Conservation (phyloP, 2,888 invertebrate species). For the Nemurella pictetii region DNA sequence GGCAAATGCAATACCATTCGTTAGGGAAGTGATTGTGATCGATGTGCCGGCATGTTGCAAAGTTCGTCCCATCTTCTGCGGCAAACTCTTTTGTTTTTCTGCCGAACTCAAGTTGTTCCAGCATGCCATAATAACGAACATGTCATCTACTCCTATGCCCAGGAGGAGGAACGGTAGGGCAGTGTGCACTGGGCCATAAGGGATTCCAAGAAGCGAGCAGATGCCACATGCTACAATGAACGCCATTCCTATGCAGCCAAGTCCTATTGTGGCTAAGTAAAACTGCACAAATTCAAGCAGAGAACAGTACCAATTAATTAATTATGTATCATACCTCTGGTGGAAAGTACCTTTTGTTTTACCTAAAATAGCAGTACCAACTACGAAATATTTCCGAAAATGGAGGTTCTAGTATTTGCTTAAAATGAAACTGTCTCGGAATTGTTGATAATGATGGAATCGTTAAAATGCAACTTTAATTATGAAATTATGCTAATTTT, state of each 20-base stretch:
- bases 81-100: conserved; percentile 57
- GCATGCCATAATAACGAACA: conserved; percentile 81
- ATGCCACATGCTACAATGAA: conserved; percentile 71
- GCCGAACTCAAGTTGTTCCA: conserved; percentile 67
- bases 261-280: conserved; percentile 67
- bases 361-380: neutral
- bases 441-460: no score
- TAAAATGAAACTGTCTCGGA: neutral
- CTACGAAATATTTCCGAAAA: neutral
- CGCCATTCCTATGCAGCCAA: conserved; percentile 73
- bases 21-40: conserved; percentile 80
- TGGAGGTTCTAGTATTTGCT: neutral
- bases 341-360: neutral
- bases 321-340: neutral
- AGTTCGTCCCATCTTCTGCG: conserved; percentile 69
- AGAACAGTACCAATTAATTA: conserved; percentile 6
- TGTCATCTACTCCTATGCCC: conserved; percentile 80
- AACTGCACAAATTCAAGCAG: conserved; percentile 54
- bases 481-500: neutral
- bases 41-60: conserved; percentile 81
- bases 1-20: conserved; percentile 77
- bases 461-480: conserved; percentile 7
- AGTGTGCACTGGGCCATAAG: conserved; percentile 81
- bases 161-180: conserved; percentile 79
- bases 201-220: conserved; percentile 70